Evolutionary conservation across 2,888 invertebrate species (phyloP).

Genomic region (Salpingus planirostris): DNA sequence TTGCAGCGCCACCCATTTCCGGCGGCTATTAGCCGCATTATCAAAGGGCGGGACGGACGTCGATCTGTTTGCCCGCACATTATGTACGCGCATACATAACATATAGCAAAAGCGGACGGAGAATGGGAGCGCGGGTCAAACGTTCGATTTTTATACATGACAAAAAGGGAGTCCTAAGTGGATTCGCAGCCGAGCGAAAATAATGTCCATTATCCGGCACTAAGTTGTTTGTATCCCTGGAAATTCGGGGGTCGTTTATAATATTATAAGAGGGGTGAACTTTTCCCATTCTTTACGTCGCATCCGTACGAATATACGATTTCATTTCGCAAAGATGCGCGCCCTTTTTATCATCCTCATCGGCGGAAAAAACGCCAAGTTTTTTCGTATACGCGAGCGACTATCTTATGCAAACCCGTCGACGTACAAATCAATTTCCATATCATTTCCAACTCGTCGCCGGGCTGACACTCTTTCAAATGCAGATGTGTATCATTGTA

Average conservation of each 20-base stretch:
- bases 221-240: slow-evolving; percentile 18
- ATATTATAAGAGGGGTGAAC: no score
- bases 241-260: no score
- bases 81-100: no score
- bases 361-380: no score
- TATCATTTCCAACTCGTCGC: slow-evolving; percentile 35
- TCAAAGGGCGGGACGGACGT: slow-evolving; percentile 37
- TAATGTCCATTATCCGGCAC: slow-evolving; percentile 27
- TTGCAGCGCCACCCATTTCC: slow-evolving; percentile 38
- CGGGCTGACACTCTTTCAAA: slow-evolving; percentile 38
- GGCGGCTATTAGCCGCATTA: slow-evolving; percentile 40
- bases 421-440: slow-evolving; percentile 35
- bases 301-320: no score
- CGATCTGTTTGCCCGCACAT: slow-evolving; percentile 39
- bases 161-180: slow-evolving; percentile 25
- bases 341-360: no score
- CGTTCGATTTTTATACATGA: slow-evolving; percentile 12
- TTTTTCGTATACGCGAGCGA: no score
- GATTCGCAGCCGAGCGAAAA: slow-evolving; percentile 33
- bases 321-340: no score
- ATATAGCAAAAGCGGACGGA: no score
- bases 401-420: slow-evolving; percentile 18
- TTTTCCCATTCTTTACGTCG: no score
- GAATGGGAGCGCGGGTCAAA: slow-evolving; percentile 19
- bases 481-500: slow-evolving; percentile 37